Evolutionary conservation across 2,113 vertebrate genomes (phyloP), one percentile per base, ranked within the genome.

Genomic region (Protomyctophum bolini): DNA sequence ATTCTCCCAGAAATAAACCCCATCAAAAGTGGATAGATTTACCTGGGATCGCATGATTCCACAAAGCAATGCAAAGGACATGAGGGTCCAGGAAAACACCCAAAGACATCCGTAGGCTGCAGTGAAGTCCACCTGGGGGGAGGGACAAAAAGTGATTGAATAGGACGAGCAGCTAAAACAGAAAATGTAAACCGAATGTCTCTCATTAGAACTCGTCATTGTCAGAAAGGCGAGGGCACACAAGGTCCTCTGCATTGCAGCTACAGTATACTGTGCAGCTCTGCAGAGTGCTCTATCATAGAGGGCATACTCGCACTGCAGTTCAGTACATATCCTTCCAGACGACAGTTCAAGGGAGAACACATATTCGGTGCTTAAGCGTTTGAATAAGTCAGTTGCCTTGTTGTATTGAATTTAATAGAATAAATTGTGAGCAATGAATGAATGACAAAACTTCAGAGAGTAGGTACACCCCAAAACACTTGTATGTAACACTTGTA

Each of bases 91-190:
- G 70, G 62, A 0, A 1, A 89, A 56, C 71, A 86, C 87, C 75
- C 92, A 92, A 52, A 94, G 64, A 12, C 63, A 54, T 15, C 92
- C 93, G 15, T 62, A 89, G n/a, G 59, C 28, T 41, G 70, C 6
- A 9, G 93, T 95, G 77, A 96, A 95, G 88, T 96, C 94, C 90
- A 89, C 93, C 94, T 95, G 0, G 51, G 15, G 63, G 10, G 2
- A 41, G 1, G 6, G n/a, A 66, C 72, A 84, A 54, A 71, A 54
- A 4, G 52, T 11, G 52, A 54, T 12, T 54, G n/a, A 54, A 12
- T 54, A 54, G 6, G 10, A 12, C 11, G 10, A 12, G n/a, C 52
- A 12, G 10, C 52, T 12, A 11, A 54, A 54, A 11, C 52, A 54
- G n/a, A 7, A 68, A 72, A 73, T 52, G 79, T 45, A 57, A 54